Evolutionary conservation across 1,140 invertebrate genomes (phyloP).

Genomic region (Pseudomyrmex cubaensis): DNA sequence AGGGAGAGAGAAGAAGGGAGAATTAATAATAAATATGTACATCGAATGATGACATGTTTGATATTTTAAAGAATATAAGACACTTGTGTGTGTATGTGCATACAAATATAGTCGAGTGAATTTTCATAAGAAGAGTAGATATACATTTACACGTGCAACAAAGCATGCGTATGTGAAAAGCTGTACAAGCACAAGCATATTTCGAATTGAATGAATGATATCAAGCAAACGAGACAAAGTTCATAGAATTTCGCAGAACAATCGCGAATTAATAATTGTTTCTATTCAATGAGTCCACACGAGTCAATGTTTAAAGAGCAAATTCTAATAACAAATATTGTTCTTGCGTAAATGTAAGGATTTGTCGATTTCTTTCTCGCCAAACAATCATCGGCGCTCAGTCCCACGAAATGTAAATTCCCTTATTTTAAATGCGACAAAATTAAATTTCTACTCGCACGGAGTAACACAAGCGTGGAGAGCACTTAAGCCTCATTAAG

Average conservation of each 20-base stretch:
- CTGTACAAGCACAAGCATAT: neutral
- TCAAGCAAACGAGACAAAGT: neutral
- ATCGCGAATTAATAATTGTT: neutral
- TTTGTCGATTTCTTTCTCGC: too few relatives aligned
- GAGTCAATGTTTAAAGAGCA: neutral
- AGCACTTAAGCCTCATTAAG: constrained; percentile 42
- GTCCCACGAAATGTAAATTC: neutral
- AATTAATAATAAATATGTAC: neutral
- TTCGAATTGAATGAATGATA: neutral
- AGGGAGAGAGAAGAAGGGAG: neutral
- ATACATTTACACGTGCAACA: neutral
- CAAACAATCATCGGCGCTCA: neutral
- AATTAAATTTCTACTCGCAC: constrained; percentile 19
- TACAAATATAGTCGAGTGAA: neutral
- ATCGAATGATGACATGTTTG: neutral
- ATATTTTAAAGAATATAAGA: neutral
- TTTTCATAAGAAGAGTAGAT: neutral
- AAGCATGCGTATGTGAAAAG: neutral
- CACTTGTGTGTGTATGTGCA: neutral
- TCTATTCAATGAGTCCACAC: neutral
- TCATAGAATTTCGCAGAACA: neutral
- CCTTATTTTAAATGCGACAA: neutral
- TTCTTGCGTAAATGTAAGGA: too few relatives aligned
- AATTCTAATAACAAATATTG: neutral
- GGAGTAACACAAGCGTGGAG: constrained; percentile 1